Base-by-base conservation (phyloP, 2,888 invertebrate species). In the Drosophila acutilabella region DNA sequence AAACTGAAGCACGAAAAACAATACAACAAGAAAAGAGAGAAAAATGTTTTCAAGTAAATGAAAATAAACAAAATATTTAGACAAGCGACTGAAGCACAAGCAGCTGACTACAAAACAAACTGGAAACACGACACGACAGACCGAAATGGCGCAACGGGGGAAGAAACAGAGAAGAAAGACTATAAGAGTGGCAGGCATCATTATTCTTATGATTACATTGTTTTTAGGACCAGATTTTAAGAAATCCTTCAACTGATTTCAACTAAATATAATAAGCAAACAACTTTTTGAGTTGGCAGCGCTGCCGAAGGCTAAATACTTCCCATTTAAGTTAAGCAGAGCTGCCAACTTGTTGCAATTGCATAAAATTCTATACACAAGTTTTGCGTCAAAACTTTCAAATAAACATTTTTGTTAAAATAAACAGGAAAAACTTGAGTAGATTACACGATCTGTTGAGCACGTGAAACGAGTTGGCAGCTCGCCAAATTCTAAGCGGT, bases 31-130 rank as follows among this genome's bases (percentile, higher is more conserved):
- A 36, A 58, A 44, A 53, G 11, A 13, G 13, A 36, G 54, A 44
- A 59, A 76, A 78, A 62, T 59, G 70, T 71, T 80, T 69, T 61
- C 57, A 69, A 78, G 53, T 51, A 69, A 84, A 72, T 70, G 58
- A 70, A 73, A 79, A 62, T 64, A 80, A 80, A 83, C 81, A 82
- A 72, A 64, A 71, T 61, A 62, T 70, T 74, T 59, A 42, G 56
- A 59, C 71, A 66, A 60, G 66, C 53, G 50, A 53, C 65, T 54
- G 62, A 62, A 54, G 58, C 50, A 65, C 51, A 73, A 59, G 48
- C 69, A 73, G 78, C 74, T 78, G 74, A 61, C 75, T 51, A 8
- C 30, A 67, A 42, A 67, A 54, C 18, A 53, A 67, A 69, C 23
- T 6, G 23, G 23, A 6, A 23, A 23, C 23, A 23, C 23, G 23